These are phyloP conservation scores for Baryphthengus martii DNA, from an alignment of 2,113 vertebrate genomes.

Conservation along the genomic window DNA sequence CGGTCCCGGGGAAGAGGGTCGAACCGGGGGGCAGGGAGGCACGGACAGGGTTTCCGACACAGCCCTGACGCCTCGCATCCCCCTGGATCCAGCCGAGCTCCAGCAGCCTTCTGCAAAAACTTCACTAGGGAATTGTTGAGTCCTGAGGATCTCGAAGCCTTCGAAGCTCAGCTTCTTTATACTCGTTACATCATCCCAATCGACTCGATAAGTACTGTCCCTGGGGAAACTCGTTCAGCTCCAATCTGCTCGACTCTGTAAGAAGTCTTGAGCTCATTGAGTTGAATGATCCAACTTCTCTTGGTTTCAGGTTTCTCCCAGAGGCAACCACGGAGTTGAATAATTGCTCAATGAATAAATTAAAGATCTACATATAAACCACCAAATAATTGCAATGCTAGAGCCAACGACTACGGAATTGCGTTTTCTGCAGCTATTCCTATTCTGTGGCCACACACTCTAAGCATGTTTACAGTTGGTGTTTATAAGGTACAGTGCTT, in stretches of 20 bases:
- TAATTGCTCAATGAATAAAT: neutral
- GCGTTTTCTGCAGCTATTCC: neutral
- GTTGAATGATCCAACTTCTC: neutral
- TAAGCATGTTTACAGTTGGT: neutral
- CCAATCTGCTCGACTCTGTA: neutral
- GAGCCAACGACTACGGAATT: rapidly evolving
- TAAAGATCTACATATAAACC: neutral
- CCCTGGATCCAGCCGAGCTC: neutral
- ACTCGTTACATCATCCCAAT: neutral
- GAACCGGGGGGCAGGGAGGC: neutral
- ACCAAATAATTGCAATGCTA: neutral
- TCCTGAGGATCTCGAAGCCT: neutral
- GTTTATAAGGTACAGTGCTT: neutral
- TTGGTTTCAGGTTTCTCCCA: neutral
- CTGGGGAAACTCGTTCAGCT: neutral
- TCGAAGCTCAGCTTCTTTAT: neutral
- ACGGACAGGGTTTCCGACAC: neutral
- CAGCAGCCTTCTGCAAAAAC: neutral
- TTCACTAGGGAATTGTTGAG: rapidly evolving
- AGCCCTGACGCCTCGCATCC: neutral
- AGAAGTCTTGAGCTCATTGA: neutral
- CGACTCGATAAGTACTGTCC: neutral
- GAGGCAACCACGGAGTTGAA: neutral
- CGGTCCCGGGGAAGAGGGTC: neutral
- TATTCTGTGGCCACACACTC: neutral